A percentile compares a stretch with the other conserved stretches of the same genome.
phyloP scores from a whole-genome alignment of 2,113 vertebrate species.

The Chloroceryle aenea region DNA sequence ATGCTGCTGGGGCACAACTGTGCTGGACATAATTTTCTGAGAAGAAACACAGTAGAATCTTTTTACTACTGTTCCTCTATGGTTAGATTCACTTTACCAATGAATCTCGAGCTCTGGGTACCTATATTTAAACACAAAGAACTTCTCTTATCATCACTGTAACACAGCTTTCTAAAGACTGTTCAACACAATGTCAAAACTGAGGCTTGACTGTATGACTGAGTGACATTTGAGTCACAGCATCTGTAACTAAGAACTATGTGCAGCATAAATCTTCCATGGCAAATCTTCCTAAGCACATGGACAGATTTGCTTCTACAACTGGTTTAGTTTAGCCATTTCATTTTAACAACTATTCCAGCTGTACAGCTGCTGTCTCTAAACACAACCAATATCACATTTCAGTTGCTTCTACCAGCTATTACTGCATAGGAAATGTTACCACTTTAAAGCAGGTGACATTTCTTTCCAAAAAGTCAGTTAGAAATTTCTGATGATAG shows the following conservation, averaged over 20 bases:
- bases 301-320: not conserved
- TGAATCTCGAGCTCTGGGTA: not conserved
- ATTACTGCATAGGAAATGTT: not conserved
- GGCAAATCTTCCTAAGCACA: not conserved
- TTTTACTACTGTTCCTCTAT: not conserved
- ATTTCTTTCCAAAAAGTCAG: not conserved
- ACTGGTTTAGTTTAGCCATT: not conserved
- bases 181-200: not conserved
- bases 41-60: not conserved
- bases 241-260: not conserved
- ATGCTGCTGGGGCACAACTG: not conserved
- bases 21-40: not conserved
- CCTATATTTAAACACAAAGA: not conserved
- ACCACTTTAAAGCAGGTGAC: not conserved
- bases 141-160: not conserved
- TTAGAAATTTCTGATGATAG: not conserved
- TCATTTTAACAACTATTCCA: not conserved
- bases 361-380: not conserved
- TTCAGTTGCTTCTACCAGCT: not conserved
- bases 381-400: not conserved
- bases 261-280: not conserved
- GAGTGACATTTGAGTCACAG: not conserved
- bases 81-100: not conserved
- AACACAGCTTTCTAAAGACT: not conserved
- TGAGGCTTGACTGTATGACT: not conserved